Evolutionary conservation across 2,797 vertebrate species (phyloP), one percentile per base, ranked within the genome.

Genomic region (Lepidocolaptes lacrymiger): DNA sequence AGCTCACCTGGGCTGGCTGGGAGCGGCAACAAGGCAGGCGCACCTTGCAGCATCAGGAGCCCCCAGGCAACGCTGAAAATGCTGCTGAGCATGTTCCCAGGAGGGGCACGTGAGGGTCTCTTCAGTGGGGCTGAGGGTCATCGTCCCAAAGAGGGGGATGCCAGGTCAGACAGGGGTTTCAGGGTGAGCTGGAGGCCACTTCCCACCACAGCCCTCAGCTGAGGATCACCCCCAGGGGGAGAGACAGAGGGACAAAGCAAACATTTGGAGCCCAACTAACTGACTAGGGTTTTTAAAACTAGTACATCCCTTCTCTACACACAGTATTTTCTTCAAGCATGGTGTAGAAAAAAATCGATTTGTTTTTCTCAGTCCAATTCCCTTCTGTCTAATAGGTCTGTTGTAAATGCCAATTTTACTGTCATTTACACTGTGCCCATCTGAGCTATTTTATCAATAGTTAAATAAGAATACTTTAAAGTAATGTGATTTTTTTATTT

Each of bases 391-490:
- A 95, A 95, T 96, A 91, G 90, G 90, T 49, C 85, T 94, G 90
- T 90, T 96, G 93, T 95, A 94, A 97, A 93, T 1, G 71, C 91
- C 95, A 95, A 76, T 95, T 96, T 95, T 86, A 88, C 88, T 95
- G 88, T 96, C 96, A 93, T 94, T 96, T 96, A 93, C 93, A 82
- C 93, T 76, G 76, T 76, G 85, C 77, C 51, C 85, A 88, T 95
- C 92, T 82, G 74, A 97, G 93, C 85, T 88, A 66, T 97, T 96
- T 94, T 91, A 94, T 95, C 90, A 95, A 95, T 93, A 94, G 93
- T 95, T 96, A 97, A 97, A 96, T 95, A 96, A 96, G 95, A 95
- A 96, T 90, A 94, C 85, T 94, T 93, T 90, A 88, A 95, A 95
- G 89, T 90, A 95, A 93, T 86, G 88, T 81, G 91, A 82, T 90